Evolutionary conservation across 2,888 invertebrate genomes (phyloP).

Genomic region (Tetheella fluctuosa): DNA sequence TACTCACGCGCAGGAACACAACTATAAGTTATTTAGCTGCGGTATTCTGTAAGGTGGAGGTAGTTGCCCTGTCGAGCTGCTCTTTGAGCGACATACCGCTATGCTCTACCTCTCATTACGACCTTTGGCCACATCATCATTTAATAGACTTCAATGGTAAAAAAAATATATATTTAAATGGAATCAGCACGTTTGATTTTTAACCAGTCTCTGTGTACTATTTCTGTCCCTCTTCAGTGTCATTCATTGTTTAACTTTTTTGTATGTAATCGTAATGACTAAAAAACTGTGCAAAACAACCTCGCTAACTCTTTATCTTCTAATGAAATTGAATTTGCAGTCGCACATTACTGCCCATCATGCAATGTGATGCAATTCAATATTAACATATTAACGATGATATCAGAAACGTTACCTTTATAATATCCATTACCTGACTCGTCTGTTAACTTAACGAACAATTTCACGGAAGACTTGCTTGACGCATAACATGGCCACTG

Average conservation of each 20-base stretch:
- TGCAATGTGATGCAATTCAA: background rate
- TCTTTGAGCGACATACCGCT: no score
- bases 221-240: background rate
- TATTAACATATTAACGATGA: background rate
- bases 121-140: no score
- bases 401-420: background rate
- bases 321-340: background rate
- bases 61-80: no score
- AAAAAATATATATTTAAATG: no score
- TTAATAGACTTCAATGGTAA: no score
- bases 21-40: no score
- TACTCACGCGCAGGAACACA: no score
- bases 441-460: constrained; percentile 15
- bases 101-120: no score
- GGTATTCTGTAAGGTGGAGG: no score
- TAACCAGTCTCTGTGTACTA: no score
- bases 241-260: background rate
- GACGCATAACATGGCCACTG: constrained; percentile 16
- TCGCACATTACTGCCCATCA: background rate
- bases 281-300: background rate
- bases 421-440: background rate
- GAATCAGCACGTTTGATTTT: no score
- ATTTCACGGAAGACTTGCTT: constrained; percentile 31
- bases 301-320: background rate
- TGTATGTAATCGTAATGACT: background rate